phyloP scores from a whole-genome alignment of 2,113 vertebrate genomes.

The Xiphophorus hellerii region DNA sequence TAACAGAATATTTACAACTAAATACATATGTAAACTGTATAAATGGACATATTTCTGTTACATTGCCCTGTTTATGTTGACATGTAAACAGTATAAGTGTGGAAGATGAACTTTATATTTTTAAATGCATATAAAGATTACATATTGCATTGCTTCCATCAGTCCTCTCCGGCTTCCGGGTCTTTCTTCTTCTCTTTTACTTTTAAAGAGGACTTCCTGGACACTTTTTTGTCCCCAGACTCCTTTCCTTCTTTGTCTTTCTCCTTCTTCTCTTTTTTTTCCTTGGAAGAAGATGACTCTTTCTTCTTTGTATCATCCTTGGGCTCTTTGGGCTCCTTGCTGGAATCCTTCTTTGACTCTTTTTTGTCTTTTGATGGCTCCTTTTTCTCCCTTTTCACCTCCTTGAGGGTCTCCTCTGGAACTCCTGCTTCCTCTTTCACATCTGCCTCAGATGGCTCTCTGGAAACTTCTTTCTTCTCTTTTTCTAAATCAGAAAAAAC shows the following conservation, averaged over 20 bases:
- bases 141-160: conserved; percentile 25
- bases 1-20: conserved; percentile 33
- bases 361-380: conserved; percentile 67
- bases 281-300: conserved; percentile 60
- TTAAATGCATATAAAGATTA: conserved; percentile 7
- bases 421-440: conserved; percentile 41
- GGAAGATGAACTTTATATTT: conserved; percentile 1
- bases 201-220: conserved; percentile 73
- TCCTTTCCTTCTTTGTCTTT: conserved; percentile 69
- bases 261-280: conserved; percentile 70
- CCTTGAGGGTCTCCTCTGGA: conserved; percentile 35
- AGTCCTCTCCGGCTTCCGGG: conserved; percentile 65
- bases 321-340: conserved; percentile 52
- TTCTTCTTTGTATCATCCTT: conserved; percentile 67
- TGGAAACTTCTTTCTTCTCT: conserved; percentile 58
- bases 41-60: background rate
- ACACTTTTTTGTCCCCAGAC: conserved; percentile 65
- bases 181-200: conserved; percentile 80
- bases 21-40: conserved; percentile 23
- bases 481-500: conserved; percentile 54
- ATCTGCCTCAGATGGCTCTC: conserved; percentile 24
- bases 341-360: conserved; percentile 62
- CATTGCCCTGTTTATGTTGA: conserved; percentile 26
- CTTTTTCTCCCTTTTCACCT: conserved; percentile 63
- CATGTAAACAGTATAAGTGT: background rate